Evolutionary conservation across 2,797 vertebrate genomes (phyloP).

Genomic region (Arrhamphus sclerolepis): DNA sequence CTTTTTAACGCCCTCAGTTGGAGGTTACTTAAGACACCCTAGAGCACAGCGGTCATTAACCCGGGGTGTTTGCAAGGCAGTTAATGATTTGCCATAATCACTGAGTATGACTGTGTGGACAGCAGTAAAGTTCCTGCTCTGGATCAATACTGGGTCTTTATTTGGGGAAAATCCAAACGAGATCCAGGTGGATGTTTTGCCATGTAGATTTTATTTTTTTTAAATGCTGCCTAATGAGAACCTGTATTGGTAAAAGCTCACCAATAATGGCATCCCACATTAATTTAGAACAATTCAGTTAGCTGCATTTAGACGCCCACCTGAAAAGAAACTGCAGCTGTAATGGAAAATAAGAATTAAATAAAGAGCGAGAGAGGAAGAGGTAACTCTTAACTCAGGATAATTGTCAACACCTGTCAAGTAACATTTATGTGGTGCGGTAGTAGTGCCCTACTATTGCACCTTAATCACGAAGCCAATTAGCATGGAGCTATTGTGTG

Average conservation of each 20-base stretch:
- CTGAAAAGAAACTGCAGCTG: too few species aligned
- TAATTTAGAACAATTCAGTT: too few species aligned
- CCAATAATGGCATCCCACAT: neutral
- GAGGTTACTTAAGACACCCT: constrained; percentile 40
- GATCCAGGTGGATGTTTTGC: constrained; percentile 4
- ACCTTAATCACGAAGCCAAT: constrained; percentile 46
- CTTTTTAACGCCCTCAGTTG: constrained; percentile 30
- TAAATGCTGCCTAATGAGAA: neutral
- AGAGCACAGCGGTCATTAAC: constrained; percentile 59
- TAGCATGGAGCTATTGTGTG: constrained; percentile 30
- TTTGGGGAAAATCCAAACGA: constrained; percentile 20
- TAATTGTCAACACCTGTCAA: too few species aligned
- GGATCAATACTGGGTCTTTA: constrained; percentile 24
- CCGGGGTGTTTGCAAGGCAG: constrained; percentile 37
- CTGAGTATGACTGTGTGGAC: constrained; percentile 3
- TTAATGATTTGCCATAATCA: constrained; percentile 52
- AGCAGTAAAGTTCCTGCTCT: constrained; percentile 10
- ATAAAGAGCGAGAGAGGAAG: neutral
- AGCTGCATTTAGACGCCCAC: too few species aligned
- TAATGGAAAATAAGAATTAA: neutral
- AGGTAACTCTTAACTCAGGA: too few species aligned
- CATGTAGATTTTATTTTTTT: neutral
- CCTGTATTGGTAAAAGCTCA: neutral
- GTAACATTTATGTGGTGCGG: constrained; percentile 4
- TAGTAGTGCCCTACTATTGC: constrained; percentile 20